Evolutionary conservation across 2,113 vertebrate genomes (phyloP), one percentile per base, ranked within the genome.

Genomic region (Hyperoodon ampullatus): DNA sequence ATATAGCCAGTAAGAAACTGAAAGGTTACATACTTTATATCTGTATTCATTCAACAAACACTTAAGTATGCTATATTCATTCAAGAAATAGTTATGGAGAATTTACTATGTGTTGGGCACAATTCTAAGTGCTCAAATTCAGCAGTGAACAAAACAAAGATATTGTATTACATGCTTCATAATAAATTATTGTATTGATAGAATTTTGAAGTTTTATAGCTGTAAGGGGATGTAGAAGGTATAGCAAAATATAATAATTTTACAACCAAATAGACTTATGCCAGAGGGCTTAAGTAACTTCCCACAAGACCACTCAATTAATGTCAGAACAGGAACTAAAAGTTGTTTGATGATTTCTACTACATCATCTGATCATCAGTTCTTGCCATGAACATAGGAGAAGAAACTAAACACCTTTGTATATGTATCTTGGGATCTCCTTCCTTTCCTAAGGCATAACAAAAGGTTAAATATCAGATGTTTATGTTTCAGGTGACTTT

Each of bases 391-490:
- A 75, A 10, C 58, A 61, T 9, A 71, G 21, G 15, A 78, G 28
- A 35, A 85, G 11, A 94, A 94, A 93, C 15, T 35, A 75, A 95
- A 60, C 16, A 35, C 71, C 35, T 94, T 70, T 75, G n/a, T 71
- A 6, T 77, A 66, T n/a, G 0, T 82, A 74, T 60, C 44, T 35
- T 88, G 19, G 47, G 16, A 84, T 80, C 63, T 61, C 47, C 42
- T 92, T 33, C 33, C 53, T 94, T 95, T 70, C 53, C 21, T 78
- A 80, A 30, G 30, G 42, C 24, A 72, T 68, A 71, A 88, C 26
- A 60, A 53, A 83, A 44, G 12, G 3, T 14, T 68, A 78, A 28
- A 63, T 85, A 86, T 75, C 15, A 82, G 26, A 95, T 44, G n/a
- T 93, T 96, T 96, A 75, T 88, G 10, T 93, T 71, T 55, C 74